Conservation (phyloP, 1,140 invertebrate species). For the Sycobia sp. region DNA sequence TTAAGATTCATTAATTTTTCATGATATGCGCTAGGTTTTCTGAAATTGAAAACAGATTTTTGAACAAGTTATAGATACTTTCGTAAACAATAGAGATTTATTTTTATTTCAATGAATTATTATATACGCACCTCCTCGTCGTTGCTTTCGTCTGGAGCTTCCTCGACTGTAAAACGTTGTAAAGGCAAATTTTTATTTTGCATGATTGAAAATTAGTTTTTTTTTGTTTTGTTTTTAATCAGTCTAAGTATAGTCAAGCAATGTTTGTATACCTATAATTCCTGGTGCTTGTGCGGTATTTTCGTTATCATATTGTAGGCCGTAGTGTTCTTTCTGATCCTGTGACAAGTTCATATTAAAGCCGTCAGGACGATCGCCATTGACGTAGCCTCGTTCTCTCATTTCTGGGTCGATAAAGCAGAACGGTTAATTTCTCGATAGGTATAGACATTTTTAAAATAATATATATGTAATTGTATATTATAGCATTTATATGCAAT, state of each 20-base stretch:
- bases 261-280: conserved; percentile 58
- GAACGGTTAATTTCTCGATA: no score
- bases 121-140: conserved; percentile 30
- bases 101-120: no score
- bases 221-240: background rate
- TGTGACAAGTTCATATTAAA: conserved; percentile 77
- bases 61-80: no score
- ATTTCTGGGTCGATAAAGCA: conserved; percentile 33
- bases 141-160: conserved; percentile 50
- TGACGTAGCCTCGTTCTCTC: conserved; percentile 40
- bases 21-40: no score
- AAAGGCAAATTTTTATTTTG: background rate
- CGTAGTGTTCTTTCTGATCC: conserved; percentile 76
- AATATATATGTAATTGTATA: no score
- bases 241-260: background rate
- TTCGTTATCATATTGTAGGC: conserved; percentile 68
- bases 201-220: background rate
- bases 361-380: conserved; percentile 51
- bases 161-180: conserved; percentile 46
- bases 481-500: no score
- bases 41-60: no score
- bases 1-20: no score
- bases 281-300: conserved; percentile 47
- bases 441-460: no score
- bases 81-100: no score